Percentiles rank a stretch among this genome's conserved stretches.
Conservation (phyloP, 2,113 vertebrate species). For the Colossoma macropomum region DNA sequence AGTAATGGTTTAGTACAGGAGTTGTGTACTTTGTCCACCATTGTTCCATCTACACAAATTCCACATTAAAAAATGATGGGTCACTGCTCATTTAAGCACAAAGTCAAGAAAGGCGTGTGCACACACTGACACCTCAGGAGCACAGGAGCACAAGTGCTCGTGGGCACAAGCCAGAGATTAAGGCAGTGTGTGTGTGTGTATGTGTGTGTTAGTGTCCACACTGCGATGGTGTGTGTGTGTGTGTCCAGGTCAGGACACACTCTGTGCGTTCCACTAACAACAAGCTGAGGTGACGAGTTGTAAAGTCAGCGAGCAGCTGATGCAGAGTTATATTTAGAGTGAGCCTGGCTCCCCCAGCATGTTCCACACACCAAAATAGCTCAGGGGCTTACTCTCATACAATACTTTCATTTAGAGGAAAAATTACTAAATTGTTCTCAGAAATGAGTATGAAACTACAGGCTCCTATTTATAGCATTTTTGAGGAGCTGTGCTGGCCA, state of each 20-base stretch:
- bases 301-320: constrained; percentile 78
- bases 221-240: neutral
- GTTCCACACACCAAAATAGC: constrained; percentile 68
- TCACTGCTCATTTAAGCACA: neutral
- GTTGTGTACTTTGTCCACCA: no score
- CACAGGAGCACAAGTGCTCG: neutral
- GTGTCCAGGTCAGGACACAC: constrained; percentile 12
- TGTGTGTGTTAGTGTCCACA: neutral
- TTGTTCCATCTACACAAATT: neutral
- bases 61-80: constrained; percentile 6
- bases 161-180: neutral
- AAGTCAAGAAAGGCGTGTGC: neutral
- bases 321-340: constrained; percentile 74
- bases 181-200: neutral
- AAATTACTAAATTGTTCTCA: constrained; percentile 62
- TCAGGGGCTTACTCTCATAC: constrained; percentile 55
- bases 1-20: no score
- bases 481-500: neutral
- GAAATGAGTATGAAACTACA: constrained; percentile 42
- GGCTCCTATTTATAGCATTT: constrained; percentile 20
- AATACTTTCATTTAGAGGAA: constrained; percentile 57
- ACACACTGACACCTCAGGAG: neutral
- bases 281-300: constrained; percentile 71
- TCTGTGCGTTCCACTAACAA: constrained; percentile 61
- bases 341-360: constrained; percentile 60